These are phyloP conservation scores for Danaus chrysippus DNA, from an alignment of 2,888 invertebrate species.

Conservation along the genomic window DNA sequence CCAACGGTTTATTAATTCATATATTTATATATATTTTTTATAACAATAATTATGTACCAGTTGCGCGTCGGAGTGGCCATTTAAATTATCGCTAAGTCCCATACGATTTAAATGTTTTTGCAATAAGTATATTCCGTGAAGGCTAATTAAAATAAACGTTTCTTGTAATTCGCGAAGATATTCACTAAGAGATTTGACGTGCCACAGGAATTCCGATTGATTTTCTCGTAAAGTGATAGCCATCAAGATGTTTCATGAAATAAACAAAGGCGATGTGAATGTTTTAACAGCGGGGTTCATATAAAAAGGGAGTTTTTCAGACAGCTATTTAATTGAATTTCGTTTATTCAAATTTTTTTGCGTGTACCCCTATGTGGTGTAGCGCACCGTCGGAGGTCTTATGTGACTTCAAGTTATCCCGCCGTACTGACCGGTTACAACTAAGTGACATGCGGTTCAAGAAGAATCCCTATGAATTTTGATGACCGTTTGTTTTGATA, in stretches of 20 bases:
- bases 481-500: not conserved
- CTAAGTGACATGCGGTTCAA: not conserved
- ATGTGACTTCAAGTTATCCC: conserved; percentile 16
- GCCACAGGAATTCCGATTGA: conserved; percentile 7
- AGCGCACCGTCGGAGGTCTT: conserved; percentile 38
- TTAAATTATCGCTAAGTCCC: conserved; percentile 3
- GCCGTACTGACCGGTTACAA: not conserved
- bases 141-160: not conserved
- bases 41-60: not conserved
- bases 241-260: conserved; percentile 32
- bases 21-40: not conserved
- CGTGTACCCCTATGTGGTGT: conserved; percentile 30
- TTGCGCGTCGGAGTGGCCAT: not conserved
- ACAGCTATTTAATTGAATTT: conserved; percentile 37
- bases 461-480: not conserved
- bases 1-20: not conserved
- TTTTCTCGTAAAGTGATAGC: conserved; percentile 28
- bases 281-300: conserved; percentile 30
- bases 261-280: conserved; percentile 24
- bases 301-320: conserved; percentile 18
- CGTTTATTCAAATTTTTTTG: conserved; percentile 41
- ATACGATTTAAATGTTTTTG: not conserved
- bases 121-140: not conserved
- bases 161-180: conserved; percentile 1
- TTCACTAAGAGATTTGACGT: not conserved